These are phyloP conservation scores for Cosmia pyralina DNA, from an alignment of 2,888 invertebrate genomes.

Conservation along the genomic window DNA sequence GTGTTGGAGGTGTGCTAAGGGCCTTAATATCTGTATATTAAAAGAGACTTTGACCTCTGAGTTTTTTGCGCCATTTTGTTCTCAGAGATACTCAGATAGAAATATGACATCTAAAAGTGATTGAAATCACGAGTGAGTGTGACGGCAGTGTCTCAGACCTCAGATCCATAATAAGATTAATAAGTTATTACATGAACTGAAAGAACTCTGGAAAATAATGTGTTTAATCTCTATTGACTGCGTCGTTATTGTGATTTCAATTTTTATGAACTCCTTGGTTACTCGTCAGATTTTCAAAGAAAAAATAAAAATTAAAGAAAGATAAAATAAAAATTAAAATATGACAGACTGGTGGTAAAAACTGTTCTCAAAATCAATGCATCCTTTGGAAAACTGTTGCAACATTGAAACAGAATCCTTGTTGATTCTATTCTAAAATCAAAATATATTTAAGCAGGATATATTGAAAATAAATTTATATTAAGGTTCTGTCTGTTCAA, in stretches of 20 bases:
- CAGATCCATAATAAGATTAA: too few relatives aligned
- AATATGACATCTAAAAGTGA: too few relatives aligned
- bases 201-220: background rate
- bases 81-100: too few relatives aligned
- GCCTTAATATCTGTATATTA: too few relatives aligned
- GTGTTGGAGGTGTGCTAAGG: too few relatives aligned
- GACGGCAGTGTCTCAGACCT: too few relatives aligned
- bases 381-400: background rate
- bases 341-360: background rate
- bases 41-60: too few relatives aligned
- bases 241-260: background rate
- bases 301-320: too few relatives aligned
- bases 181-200: background rate
- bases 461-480: background rate
- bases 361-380: background rate
- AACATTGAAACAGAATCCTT: background rate
- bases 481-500: too few relatives aligned
- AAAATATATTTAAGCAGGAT: background rate
- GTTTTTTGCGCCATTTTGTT: too few relatives aligned
- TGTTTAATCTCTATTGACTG: background rate
- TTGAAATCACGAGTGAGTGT: too few relatives aligned
- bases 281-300: background rate
- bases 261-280: background rate
- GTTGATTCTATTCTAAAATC: background rate
- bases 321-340: background rate